These are phyloP conservation scores for Philonicus albiceps DNA, from an alignment of 2,888 invertebrate species.

Conservation along the genomic window DNA sequence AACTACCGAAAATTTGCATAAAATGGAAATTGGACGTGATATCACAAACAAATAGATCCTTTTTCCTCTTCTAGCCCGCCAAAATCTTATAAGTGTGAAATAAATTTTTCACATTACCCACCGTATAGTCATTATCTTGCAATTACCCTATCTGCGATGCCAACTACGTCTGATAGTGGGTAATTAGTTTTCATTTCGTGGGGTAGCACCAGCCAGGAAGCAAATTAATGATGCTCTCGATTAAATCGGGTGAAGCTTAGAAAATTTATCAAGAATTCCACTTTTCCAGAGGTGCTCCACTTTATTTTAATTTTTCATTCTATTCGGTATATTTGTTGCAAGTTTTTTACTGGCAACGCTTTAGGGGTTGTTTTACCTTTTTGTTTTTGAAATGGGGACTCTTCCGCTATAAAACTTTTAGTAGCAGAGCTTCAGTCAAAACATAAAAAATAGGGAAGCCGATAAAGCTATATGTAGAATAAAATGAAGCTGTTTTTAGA, in stretches of 20 bases:
- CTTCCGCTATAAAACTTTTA: background rate
- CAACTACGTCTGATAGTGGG: background rate
- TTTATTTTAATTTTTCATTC: background rate
- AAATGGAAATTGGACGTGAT: background rate
- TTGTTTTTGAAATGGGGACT: background rate
- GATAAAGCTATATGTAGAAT: background rate
- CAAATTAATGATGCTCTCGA: background rate
- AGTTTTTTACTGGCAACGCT: background rate
- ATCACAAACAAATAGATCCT: background rate
- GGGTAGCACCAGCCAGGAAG: background rate
- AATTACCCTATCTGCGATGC: background rate
- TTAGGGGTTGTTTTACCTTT: background rate
- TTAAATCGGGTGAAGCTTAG: background rate
- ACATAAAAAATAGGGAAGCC: background rate
- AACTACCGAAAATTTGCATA: background rate
- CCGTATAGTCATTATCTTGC: background rate
- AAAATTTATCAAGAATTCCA: background rate
- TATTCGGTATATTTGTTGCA: background rate
- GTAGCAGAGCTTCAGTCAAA: background rate
- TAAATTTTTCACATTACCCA: background rate
- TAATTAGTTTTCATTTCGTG: background rate
- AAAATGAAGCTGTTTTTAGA: background rate
- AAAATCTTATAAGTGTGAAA: background rate
- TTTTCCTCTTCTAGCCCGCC: background rate
- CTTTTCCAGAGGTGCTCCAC: background rate